phyloP scores from a whole-genome alignment of 2,888 invertebrate species.

The Cheiracanthium punctorium region DNA sequence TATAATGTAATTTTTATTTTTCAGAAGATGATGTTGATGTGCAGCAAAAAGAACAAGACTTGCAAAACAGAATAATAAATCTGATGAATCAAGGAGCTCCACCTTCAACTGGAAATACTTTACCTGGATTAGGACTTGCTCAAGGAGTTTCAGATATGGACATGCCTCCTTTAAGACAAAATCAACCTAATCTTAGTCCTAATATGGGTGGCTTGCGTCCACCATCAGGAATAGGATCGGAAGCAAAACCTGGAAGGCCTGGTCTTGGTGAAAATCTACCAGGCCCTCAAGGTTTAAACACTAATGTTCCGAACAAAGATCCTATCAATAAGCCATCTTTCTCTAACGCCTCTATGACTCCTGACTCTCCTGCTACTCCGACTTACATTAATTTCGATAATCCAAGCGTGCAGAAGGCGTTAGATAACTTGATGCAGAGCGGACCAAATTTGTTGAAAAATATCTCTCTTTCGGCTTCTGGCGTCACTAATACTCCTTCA shows the following conservation, averaged over 20 bases:
- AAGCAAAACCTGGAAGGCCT: constrained; percentile 35
- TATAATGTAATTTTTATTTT: not conserved
- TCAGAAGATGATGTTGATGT: constrained; percentile 56
- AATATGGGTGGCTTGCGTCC: constrained; percentile 14
- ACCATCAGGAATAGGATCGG: constrained; percentile 8
- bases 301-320: constrained; percentile 14
- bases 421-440: constrained; percentile 77
- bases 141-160: constrained; percentile 1
- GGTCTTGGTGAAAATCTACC: constrained; percentile 13
- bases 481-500: not conserved
- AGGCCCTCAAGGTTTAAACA: not conserved
- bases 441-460: constrained; percentile 75
- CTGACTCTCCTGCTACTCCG: constrained; percentile 34
- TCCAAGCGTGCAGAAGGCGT: constrained; percentile 77
- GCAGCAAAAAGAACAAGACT: constrained; percentile 68
- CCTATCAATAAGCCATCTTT: not conserved
- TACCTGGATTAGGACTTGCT: not conserved
- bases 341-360: not conserved
- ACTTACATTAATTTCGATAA: constrained; percentile 76
- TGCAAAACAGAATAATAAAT: constrained; percentile 69
- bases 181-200: not conserved
- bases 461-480: constrained; percentile 71
- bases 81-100: constrained; percentile 66
- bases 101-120: not conserved
- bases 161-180: constrained; percentile 19